Evolutionary conservation across 92 coral and sea anemone species (phyloP), one percentile per base, ranked within the genome.

Genomic region (Blastomussa wellsi): DNA sequence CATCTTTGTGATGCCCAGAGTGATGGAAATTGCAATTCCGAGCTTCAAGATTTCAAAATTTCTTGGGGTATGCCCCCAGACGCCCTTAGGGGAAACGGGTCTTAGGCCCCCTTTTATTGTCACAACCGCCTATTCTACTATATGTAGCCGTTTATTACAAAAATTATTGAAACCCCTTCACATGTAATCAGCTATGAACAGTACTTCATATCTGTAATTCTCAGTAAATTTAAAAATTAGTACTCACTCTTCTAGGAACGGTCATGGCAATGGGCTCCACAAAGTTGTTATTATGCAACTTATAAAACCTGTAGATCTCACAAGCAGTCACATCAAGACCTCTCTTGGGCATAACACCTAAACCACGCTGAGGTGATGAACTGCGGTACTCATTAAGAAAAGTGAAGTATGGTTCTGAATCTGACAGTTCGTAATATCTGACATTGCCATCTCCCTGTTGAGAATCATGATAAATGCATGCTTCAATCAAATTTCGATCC

Each of bases 371-470:
- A 8, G 99, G 99, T 0, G 98, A 85, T 17, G 97, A 87, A 72
- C 95, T 92, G 60, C 98, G 87, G 92, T 94, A 96, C 90, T 96
- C 99, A 69, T 90, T 94, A 52, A 94, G 85, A 52, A 90, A 84
- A 39, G 92, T 89, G 79, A 96, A 82, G 78, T 88, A 96, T 2
- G 98, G 98, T 77, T 93, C 98, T 10, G 93, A 89, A 14, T 91
- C 97, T 14, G 88, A 84, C 33, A 96, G 64, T 74, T 96, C 99
- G 80, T 93, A 94, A 84, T 93, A 96, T n/a, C 97, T 79, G 51
- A 96, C 95, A 89, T 94, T 91, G 0, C 99, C 99, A 88, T 96
- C 99, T 38, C 99, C 99, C 99, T 96, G 59, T 2, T 65, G 47
- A 70, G 64, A 17, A 4, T 3, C 24, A 35, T 5, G 60, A 22